Percentiles rank a stretch among this genome's conserved stretches.
phyloP scores from a whole-genome alignment of 2,797 vertebrate genomes.

The Ammospiza maritima region DNA sequence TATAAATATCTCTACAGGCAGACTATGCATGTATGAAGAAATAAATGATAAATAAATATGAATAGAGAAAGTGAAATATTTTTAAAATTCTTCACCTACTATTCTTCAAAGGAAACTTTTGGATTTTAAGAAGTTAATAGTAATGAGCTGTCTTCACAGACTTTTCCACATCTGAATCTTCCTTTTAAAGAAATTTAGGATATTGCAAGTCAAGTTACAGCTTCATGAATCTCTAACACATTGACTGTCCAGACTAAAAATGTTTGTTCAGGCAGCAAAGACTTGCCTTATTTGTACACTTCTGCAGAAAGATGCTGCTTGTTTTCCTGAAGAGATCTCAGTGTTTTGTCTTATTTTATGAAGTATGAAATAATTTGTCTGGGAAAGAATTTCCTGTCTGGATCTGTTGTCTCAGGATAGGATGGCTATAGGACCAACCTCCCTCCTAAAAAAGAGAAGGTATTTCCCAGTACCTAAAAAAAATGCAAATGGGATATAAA shows the following conservation, averaged over 20 bases:
- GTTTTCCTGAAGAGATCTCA: neutral
- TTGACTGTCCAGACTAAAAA: neutral
- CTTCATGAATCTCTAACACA: neutral
- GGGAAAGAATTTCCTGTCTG: neutral
- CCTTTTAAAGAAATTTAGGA: neutral
- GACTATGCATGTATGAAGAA: neutral
- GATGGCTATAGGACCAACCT: fast-evolving
- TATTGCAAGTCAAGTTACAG: neutral
- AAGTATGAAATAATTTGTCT: neutral
- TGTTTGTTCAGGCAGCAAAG: neutral
- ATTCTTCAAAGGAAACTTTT: neutral
- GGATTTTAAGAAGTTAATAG: neutral
- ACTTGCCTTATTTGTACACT: neutral
- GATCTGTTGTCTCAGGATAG: neutral
- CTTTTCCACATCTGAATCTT: neutral
- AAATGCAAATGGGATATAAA: neutral
- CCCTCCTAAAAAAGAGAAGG: neutral
- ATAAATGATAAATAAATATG: neutral
- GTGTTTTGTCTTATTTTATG: neutral
- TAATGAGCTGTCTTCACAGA: neutral
- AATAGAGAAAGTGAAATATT: neutral
- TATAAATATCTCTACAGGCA: neutral
- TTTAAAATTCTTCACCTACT: neutral
- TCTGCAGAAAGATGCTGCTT: neutral
- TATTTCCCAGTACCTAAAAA: neutral